These are phyloP conservation scores for Toxotes jaculatrix DNA, from an alignment of 2,113 vertebrate species.

Conservation along the genomic window DNA sequence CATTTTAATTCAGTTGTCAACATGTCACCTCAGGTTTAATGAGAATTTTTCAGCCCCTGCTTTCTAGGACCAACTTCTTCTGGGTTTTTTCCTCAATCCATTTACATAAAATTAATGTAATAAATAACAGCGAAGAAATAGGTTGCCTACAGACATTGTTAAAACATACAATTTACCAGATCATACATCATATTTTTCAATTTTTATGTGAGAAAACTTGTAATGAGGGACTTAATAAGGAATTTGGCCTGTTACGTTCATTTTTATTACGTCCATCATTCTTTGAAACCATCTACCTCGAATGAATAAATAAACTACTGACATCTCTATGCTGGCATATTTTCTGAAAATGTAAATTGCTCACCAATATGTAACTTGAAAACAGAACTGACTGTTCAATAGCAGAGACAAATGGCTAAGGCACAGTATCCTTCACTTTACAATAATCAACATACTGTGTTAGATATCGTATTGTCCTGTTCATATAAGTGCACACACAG, in stretches of 20 bases:
- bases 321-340: neutral
- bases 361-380: no score
- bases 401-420: neutral
- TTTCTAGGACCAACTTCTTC: neutral
- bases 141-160: neutral
- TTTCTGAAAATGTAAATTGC: no score
- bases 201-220: no score
- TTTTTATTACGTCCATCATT: no score
- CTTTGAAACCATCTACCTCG: no score
- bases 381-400: no score
- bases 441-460: neutral
- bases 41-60: conserved; percentile 47
- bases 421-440: neutral
- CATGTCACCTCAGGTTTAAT: conserved; percentile 36
- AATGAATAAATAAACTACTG: no score
- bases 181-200: no score
- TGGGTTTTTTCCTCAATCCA: neutral
- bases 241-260: no score
- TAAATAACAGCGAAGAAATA: neutral
- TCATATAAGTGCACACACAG: neutral
- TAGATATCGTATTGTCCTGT: neutral
- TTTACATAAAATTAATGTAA: neutral
- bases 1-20: conserved; percentile 18
- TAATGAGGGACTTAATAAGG: no score
- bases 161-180: no score